Base-by-base conservation (phyloP, 2,797 vertebrate genomes). In the Eremophila alpestris region DNA sequence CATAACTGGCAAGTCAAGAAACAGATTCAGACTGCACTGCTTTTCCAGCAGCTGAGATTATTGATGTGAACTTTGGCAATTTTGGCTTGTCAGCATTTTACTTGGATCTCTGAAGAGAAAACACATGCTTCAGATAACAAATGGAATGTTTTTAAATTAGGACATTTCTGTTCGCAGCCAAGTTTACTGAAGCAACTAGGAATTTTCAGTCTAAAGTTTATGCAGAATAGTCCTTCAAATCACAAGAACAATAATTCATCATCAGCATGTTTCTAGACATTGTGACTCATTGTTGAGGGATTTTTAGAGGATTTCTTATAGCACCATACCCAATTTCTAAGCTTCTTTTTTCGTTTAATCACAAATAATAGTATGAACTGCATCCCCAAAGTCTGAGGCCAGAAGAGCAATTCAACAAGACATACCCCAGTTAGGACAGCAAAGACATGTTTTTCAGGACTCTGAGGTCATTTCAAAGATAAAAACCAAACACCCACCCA, bases 81-180 rank as follows among this genome's bases (percentile, higher is more conserved):
- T 87, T 87, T 38, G 65, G 51, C 43, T 78, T 79, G 80, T 82
- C 74, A 84, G 96, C 92, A 29, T 34, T 93, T 92, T 52, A 76
- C 67, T 63, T 76, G 67, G 74, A 79, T 75, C 54, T 89, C 63
- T 82, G 74, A 88, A 91, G 82, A 85, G 60, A 93, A 83, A 94
- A 92, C 67, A 90, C 62, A 95, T 52, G 90, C 89, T 96, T 93
- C 78, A 93, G 45, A 51, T 51, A 90, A 82, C 78, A 69, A 92
- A 83, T 59, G 55, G 86, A 90, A 94, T 96, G 92, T 75, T 89
- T 90, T 93, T 32, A 81, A 88, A 93, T 81, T 73, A 90, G 89
- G 86, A 69, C 55, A 41, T 34, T 76, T 82, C 74, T 76, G 36
- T 79, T 92, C 52, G 70, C 83, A 76, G 90, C 67, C 81, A 91